Base-by-base conservation (phyloP, 2,113 vertebrate genomes). In the Aleadryas rufinucha region DNA sequence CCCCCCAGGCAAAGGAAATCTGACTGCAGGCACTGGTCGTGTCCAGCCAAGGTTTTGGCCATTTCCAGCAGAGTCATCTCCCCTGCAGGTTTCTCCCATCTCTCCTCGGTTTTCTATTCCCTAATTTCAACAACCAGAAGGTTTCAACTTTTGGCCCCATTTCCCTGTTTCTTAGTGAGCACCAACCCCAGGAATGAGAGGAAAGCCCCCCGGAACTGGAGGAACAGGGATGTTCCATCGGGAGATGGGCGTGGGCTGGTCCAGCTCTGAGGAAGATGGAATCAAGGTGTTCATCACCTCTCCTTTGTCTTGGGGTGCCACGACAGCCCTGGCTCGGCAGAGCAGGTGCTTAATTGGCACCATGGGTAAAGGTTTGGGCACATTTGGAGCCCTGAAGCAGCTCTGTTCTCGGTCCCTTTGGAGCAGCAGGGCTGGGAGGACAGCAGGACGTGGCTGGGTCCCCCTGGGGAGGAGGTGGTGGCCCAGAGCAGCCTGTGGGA, bases 311-410 rank as follows among this genome's bases (percentile, higher is more conserved):
- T 0, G 44, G n/a, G 39, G 18, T 56, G 45, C 14, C 88, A n/a
- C 2, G 1, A 42, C 26, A 64, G 33, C 31, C 18, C 57, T 33
- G 56, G 26, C 45, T 60, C 3, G 1, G 59, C 44, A 63, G 16
- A 56, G 63, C 37, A 5, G 50, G 27, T 0, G 6, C 27, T 57
- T 0, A 2, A 4, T 7, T 31, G 8, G 57, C 19, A 11, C 12
- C 56, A 1, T 3, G 3, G 21, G 19, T 15, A 3, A 66, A 54
- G 27, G 2, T 78, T 11, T 69, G 64, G 74, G 33, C 33, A 37
- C 33, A 21, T 65, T 6, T 31, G 57, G 69, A 84, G 11, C 53
- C 53, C 42, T 30, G 30, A 18, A 22, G 65, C 0, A 1, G 2
- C 11, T 44, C n/a, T 8, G 2, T 13, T 26, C 64, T 16, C 14